A percentile compares a stretch with the other conserved stretches of the same genome.
These are phyloP conservation scores for Pissodes strobi DNA, from an alignment of 1,140 invertebrate genomes.

Conservation along the genomic window DNA sequence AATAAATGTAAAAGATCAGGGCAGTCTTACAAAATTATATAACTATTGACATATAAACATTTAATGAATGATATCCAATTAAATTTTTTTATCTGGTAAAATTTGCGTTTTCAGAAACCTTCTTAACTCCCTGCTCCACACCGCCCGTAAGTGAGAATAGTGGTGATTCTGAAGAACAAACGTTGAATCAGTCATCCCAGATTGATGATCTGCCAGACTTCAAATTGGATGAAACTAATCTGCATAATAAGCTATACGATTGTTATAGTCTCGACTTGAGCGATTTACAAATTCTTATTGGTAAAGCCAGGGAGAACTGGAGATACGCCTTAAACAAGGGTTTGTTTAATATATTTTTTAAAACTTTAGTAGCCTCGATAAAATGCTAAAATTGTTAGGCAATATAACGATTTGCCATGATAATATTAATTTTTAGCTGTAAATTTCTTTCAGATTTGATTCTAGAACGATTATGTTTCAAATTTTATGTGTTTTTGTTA, in stretches of 20 bases:
- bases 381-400: too few relatives aligned
- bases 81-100: too few relatives aligned
- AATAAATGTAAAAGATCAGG: too few relatives aligned
- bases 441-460: too few relatives aligned
- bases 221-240: conserved; percentile 64
- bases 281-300: conserved; percentile 87
- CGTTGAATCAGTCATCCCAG: conserved; percentile 37
- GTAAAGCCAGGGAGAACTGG: conserved; percentile 87
- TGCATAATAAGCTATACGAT: conserved; percentile 80
- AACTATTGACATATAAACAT: too few relatives aligned
- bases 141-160: conserved; percentile 79
- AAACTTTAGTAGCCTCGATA: too few relatives aligned
- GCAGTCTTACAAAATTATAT: too few relatives aligned
- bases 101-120: conserved; percentile 68
- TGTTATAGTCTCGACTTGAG: conserved; percentile 82
- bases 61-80: too few relatives aligned
- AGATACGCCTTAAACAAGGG: conserved; percentile 80
- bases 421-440: too few relatives aligned
- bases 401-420: too few relatives aligned
- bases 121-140: conserved; percentile 90
- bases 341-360: background rate
- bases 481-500: too few relatives aligned
- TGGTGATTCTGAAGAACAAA: conserved; percentile 56
- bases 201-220: conserved; percentile 25
- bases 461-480: too few relatives aligned